These are phyloP conservation scores for Drosophila sechellia DNA, from an alignment of 1,140 invertebrate species.

Conservation along the genomic window DNA sequence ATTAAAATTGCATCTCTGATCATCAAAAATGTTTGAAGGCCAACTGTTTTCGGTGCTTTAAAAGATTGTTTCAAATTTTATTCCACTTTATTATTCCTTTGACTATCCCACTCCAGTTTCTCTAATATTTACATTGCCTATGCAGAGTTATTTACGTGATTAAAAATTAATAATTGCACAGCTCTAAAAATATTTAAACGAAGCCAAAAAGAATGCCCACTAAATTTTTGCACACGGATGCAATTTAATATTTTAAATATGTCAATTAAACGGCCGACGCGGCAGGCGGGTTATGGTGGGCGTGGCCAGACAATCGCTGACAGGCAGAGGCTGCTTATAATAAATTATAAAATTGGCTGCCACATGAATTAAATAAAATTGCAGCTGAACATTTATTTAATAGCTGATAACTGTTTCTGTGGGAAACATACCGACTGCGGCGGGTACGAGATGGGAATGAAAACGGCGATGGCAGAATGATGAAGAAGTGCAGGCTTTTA, in stretches of 20 bases:
- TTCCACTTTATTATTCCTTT: constrained; percentile 15
- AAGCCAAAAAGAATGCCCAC: constrained; percentile 25
- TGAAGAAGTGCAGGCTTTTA: constrained; percentile 39
- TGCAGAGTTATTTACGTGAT: constrained; percentile 69
- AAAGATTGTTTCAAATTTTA: not conserved
- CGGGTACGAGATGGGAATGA: too few relatives aligned
- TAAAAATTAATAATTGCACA: constrained; percentile 81
- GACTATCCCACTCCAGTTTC: constrained; percentile 1
- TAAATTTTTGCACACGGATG: constrained; percentile 69
- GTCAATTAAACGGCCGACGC: constrained; percentile 62
- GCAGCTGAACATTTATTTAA: constrained; percentile 54
- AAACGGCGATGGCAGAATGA: not conserved
- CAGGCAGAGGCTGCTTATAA: constrained; percentile 72
- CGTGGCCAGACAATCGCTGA: constrained; percentile 61
- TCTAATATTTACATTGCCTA: constrained; percentile 36
- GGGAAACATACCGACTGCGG: not conserved
- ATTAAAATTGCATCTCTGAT: too few relatives aligned
- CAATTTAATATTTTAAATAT: constrained; percentile 84
- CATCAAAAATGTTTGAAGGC: not conserved
- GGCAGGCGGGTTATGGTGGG: not conserved
- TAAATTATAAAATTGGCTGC: constrained; percentile 61
- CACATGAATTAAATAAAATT: constrained; percentile 63
- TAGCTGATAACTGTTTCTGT: constrained; percentile 53
- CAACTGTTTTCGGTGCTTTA: not conserved
- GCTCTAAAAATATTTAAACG: constrained; percentile 7